Evolutionary conservation across 1,140 invertebrate genomes (phyloP).

Genomic region (Brachionus paranguensis): DNA sequence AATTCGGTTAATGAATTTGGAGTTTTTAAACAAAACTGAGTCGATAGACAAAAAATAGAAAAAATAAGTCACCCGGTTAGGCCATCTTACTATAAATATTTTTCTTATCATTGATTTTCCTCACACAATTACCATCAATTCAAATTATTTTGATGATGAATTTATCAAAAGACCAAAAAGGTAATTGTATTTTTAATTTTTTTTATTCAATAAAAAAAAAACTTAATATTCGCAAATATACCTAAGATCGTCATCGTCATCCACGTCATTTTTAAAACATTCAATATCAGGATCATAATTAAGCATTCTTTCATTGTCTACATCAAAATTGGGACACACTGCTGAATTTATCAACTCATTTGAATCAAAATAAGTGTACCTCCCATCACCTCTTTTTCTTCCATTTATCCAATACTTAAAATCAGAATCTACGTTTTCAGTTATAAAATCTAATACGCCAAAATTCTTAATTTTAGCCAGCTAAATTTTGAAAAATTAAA

Average conservation of each 20-base stretch:
- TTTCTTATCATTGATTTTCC: too few relatives aligned
- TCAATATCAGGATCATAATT: background rate
- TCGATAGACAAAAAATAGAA: too few relatives aligned
- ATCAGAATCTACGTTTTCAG: background rate
- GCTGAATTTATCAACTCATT: background rate
- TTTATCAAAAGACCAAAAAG: background rate
- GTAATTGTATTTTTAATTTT: background rate
- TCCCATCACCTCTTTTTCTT: background rate
- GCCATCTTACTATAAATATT: too few relatives aligned
- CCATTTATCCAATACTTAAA: background rate
- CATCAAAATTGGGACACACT: background rate
- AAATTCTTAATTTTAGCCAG: background rate
- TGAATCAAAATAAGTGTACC: background rate
- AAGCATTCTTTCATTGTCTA: background rate
- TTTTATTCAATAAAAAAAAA: background rate
- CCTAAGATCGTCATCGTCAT: background rate
- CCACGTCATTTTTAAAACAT: background rate
- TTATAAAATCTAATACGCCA: background rate
- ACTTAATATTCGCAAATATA: background rate
- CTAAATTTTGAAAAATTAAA: background rate
- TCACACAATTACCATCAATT: too few relatives aligned
- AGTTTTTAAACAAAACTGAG: too few relatives aligned
- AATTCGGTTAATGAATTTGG: too few relatives aligned
- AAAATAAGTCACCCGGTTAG: too few relatives aligned
- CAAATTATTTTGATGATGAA: background rate